Evolutionary conservation across 2,113 vertebrate genomes (phyloP), one percentile per base, ranked within the genome.

Genomic region (Zosterops borbonicus): DNA sequence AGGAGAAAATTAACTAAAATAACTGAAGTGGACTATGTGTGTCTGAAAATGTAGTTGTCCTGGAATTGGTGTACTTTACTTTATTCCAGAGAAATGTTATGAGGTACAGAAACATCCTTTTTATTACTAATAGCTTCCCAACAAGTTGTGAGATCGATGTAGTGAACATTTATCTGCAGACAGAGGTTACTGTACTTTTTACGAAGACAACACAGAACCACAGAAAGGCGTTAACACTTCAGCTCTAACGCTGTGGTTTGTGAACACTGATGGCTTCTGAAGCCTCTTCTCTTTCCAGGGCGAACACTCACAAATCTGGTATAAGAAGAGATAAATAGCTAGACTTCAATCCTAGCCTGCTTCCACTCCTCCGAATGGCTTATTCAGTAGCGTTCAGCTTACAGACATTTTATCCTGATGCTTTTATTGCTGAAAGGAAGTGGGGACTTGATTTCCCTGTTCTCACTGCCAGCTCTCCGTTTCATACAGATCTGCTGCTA

Each of bases 381-480:
- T 33, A 16, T 65, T 76, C 84, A 83, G 81, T 63, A 85, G 78
- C 70, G 29, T 70, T 90, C 1, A 1, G 78, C 74, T 92, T 73
- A 49, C 74, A 82, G 84, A 50, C 55, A 12, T 90, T 89, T 91
- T 92, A 90, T 95, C 75, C 94, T 16, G 70, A 83, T 82, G 89
- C 70, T 95, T 92, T 85, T 83, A 67, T 95, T 19, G 1, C 55
- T 65, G 78, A 79, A 83, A 87, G 89, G 70, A 95, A 83, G 55
- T 22, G 37, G 37, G 59, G 75, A 90, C 55, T 22, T 19, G 47
- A 80, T 74, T 94, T 92, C 67, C 37, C 70, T 18, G 16, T 71
- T 94, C 78, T 50, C 62, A n/a, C 50, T 49, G 58, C 73, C 1
- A 1, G 37, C 49, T 89, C 65, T 62, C 77, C 2, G 74, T 21